Evolutionary conservation across 2,888 invertebrate species (phyloP), one percentile per base, ranked within the genome.

Genomic region (Oasisia sp.): DNA sequence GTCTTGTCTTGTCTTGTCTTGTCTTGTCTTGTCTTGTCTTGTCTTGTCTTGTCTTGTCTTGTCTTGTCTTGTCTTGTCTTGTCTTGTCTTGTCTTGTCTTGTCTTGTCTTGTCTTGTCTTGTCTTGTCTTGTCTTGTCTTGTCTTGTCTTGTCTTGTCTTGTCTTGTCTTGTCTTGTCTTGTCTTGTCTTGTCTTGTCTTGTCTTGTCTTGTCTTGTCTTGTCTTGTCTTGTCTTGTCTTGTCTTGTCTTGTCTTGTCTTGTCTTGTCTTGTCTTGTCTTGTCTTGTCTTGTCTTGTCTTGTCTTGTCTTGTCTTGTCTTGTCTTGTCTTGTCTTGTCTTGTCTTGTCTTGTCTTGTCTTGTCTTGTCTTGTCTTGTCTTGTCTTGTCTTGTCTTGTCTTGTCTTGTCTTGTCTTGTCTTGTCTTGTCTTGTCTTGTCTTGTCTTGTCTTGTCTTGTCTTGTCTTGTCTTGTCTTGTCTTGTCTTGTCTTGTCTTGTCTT

Each of bases 1-100:
- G 91, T 32, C 91, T 91, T 91, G 91, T 38, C 38, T 38, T 38
- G 38, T 38, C 38, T 38, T 38, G 38, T 38, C 1, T 38, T 38
- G 38, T 38, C 38, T 38, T 38, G 38, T 38, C 38, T 38, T 38
- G 38, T 32, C 91, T 91, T 91, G 91, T 32, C 38, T 91, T 91
- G 91, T 91, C 91, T 91, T 91, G 91, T 32, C 91, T 91, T 32
- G 91, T 32, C 91, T 91, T 91, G 91, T 32, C 91, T 91, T 91
- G 91, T 32, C 91, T 91, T 91, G 91, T 32, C 91, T 91, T 91
- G 91, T 91, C 91, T 91, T 91, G 91, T 32, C 91, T 91, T 91
- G 91, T 19, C n/a, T 91, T 91, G 91, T 91, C 91, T 91, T 91
- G 91, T 19, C n/a, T 91, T 32, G 91, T 32, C 91, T 91, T 91